Conservation (phyloP, 2,797 vertebrate genomes). For the Corythornis leucogaster region DNA sequence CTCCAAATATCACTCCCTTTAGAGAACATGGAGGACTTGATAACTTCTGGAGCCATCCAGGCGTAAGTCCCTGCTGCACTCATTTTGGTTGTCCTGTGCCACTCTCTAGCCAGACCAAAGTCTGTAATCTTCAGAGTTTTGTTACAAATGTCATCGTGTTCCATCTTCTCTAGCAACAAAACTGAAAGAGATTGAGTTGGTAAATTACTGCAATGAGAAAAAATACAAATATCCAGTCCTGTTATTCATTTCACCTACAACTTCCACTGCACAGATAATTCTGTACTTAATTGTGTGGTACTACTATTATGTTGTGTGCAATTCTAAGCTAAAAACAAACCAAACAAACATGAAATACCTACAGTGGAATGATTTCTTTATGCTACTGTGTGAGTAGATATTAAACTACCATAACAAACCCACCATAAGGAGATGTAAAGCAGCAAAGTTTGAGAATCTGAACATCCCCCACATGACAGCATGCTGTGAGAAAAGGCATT, state of each 20-base stretch:
- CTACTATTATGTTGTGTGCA: background rate
- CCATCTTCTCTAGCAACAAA: conserved; percentile 93
- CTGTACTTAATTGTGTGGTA: background rate
- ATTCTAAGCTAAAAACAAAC: background rate
- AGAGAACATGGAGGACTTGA: conserved; percentile 95
- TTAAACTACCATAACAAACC: background rate
- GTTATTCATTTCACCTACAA: background rate
- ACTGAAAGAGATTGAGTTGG: conserved; percentile 78
- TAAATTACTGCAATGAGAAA: conserved; percentile 8
- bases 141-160: conserved; percentile 91
- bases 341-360: background rate
- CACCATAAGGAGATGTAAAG: background rate
- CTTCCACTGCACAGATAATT: background rate
- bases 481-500: background rate
- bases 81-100: conserved; percentile 97
- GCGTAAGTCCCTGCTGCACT: conserved; percentile 94
- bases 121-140: conserved; percentile 98
- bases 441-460: background rate
- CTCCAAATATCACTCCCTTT: conserved; percentile 98
- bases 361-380: background rate
- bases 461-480: background rate
- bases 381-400: background rate
- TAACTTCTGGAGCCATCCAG: conserved; percentile 98
- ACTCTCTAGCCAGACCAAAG: conserved; percentile 94
- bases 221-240: background rate